A percentile compares a stretch with the other conserved stretches of the same genome.
Conservation (phyloP, 2,888 invertebrate species). For the Scotopteryx bipunctaria region DNA sequence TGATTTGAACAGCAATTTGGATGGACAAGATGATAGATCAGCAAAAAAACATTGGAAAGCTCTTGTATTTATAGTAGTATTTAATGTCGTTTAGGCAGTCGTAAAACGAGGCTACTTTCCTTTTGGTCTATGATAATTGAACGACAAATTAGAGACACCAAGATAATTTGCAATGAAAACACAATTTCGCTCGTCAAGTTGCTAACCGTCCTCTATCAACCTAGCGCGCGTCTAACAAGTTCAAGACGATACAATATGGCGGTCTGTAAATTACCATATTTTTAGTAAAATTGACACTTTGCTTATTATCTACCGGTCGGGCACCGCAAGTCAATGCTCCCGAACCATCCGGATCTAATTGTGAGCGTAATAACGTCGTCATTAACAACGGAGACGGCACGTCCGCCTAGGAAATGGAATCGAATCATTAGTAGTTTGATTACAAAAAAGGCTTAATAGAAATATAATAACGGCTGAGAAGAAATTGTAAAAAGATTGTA, state of each 20-base stretch:
- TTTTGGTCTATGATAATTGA: constrained; percentile 26
- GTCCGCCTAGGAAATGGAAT: constrained; percentile 83
- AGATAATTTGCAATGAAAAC: constrained; percentile 35
- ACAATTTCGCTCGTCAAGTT: constrained; percentile 30
- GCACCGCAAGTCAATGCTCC: constrained; percentile 77
- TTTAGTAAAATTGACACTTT: constrained; percentile 79
- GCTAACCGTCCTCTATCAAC: constrained; percentile 33
- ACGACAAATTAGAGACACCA: constrained; percentile 30
- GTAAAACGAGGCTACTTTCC: neutral
- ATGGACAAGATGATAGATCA: constrained; percentile 1
- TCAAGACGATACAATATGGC: constrained; percentile 57
- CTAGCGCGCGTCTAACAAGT: constrained; percentile 42
- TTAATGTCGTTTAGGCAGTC: no score
- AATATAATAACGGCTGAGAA: constrained; percentile 82
- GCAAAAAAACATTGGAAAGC: neutral
- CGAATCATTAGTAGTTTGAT: constrained; percentile 84
- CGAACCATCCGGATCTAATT: constrained; percentile 83
- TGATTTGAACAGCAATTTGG: constrained; percentile 16
- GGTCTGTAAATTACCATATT: constrained; percentile 74
- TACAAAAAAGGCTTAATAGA: constrained; percentile 84
- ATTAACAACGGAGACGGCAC: constrained; percentile 81
- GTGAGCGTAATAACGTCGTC: constrained; percentile 56
- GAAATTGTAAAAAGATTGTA: constrained; percentile 84
- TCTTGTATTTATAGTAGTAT: no score
- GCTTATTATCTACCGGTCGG: constrained; percentile 71